These are phyloP conservation scores for Dicycla oo DNA, from an alignment of 2,888 invertebrate genomes.

Conservation along the genomic window DNA sequence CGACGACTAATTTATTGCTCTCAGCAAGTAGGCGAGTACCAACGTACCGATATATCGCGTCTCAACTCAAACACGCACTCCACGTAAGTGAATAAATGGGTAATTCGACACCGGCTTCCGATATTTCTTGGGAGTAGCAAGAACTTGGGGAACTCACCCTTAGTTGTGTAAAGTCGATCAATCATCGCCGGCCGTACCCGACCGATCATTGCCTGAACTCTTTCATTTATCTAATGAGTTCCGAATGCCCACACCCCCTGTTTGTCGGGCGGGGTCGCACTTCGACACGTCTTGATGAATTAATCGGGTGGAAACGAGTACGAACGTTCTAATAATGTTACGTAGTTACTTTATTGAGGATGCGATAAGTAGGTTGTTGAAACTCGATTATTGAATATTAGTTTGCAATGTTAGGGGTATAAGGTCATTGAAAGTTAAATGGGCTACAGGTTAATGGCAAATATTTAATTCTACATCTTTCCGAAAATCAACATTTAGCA, in stretches of 20 bases:
- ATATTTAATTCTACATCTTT: background rate
- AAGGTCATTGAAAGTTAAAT: background rate
- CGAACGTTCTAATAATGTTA: constrained; percentile 64
- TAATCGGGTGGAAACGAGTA: constrained; percentile 75
- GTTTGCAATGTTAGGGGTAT: background rate
- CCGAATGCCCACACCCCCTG: constrained; percentile 67
- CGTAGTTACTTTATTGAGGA: constrained; percentile 48
- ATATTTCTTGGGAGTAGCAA: constrained; percentile 70
- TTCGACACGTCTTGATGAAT: constrained; percentile 82
- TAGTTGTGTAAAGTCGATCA: constrained; percentile 66
- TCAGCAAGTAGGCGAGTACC: constrained; percentile 64
- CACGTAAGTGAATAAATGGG: constrained; percentile 84
- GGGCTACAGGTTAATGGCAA: background rate
- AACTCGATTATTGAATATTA: constrained; percentile 16
- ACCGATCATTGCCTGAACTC: constrained; percentile 83
- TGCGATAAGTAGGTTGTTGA: constrained; percentile 15
- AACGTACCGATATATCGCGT: constrained; percentile 73
- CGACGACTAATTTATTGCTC: constrained; percentile 77
- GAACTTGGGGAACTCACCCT: constrained; percentile 63
- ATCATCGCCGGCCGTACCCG: constrained; percentile 65
- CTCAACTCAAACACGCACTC: constrained; percentile 82
- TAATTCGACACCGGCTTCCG: constrained; percentile 77
- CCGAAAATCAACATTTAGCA: background rate
- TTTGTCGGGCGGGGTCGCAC: constrained; percentile 73
- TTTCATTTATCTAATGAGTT: constrained; percentile 88